Evolutionary conservation across 2,113 vertebrate genomes (phyloP).

Genomic region (Callipepla californica): DNA sequence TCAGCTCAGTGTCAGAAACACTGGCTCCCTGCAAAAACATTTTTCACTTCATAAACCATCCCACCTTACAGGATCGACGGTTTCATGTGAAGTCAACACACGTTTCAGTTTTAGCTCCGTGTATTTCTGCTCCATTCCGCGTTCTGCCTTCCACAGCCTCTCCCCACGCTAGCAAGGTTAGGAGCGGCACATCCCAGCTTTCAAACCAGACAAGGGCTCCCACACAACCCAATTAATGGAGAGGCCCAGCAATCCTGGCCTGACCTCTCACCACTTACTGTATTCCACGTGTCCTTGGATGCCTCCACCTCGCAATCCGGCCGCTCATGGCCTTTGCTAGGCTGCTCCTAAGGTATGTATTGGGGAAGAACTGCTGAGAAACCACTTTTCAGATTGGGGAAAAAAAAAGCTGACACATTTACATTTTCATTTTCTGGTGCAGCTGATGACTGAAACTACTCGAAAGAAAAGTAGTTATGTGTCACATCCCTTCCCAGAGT

Average conservation of each 20-base stretch:
- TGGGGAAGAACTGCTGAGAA: not conserved
- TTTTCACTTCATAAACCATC: not conserved
- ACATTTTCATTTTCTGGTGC: constrained; percentile 1
- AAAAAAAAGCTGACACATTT: not conserved
- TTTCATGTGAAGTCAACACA: not conserved
- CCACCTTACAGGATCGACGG: not conserved
- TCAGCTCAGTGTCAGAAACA: not conserved
- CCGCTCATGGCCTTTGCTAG: too few species aligned
- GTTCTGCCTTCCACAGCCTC: not conserved
- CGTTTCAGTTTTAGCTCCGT: not conserved
- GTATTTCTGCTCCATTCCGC: not conserved
- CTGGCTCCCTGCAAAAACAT: not conserved
- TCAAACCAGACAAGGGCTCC: too few species aligned
- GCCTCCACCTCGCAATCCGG: not conserved
- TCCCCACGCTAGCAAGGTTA: not conserved
- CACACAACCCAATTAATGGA: not conserved
- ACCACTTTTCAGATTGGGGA: not conserved
- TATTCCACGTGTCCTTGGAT: not conserved
- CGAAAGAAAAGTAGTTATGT: not conserved
- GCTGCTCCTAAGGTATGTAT: not conserved
- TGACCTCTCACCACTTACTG: not conserved
- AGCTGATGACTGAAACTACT: not conserved
- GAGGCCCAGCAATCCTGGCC: not conserved
- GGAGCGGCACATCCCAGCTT: not conserved
- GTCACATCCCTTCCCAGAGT: not conserved